Evolutionary conservation across 2,888 invertebrate species (phyloP).

Genomic region (Thymelicus acteon): DNA sequence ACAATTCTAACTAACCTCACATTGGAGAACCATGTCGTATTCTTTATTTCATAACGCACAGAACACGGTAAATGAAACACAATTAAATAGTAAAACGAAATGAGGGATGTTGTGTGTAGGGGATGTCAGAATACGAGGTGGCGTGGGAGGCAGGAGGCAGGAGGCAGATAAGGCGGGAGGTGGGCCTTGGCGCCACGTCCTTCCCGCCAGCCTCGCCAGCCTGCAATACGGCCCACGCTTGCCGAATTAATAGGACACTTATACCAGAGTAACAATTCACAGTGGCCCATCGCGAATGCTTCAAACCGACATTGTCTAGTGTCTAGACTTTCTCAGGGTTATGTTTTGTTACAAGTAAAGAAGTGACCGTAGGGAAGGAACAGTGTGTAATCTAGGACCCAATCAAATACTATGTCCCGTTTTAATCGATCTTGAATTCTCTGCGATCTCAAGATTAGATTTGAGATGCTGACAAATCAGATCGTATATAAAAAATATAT

Average conservation of each 20-base stretch:
- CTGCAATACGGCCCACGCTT: background rate
- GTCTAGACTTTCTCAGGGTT: too few species aligned
- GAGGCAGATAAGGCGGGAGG: conserved; percentile 63
- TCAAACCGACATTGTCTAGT: too few species aligned
- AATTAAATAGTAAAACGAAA: conserved; percentile 7
- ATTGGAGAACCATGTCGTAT: background rate
- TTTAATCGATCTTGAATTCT: too few species aligned
- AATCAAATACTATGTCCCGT: too few species aligned
- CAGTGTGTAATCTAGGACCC: too few species aligned
- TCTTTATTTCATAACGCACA: background rate
- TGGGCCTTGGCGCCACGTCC: conserved; percentile 71
- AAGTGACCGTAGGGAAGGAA: too few species aligned
- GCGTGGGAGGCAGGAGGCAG: conserved; percentile 56
- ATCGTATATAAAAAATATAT: too few species aligned
- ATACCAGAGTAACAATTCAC: background rate
- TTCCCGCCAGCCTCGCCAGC: conserved; percentile 50
- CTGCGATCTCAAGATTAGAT: too few species aligned
- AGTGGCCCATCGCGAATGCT: background rate
- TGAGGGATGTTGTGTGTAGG: conserved; percentile 9
- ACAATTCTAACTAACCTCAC: background rate
- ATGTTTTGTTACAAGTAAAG: too few species aligned
- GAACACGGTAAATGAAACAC: conserved; percentile 3
- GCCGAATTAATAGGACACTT: background rate
- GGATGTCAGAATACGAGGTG: conserved; percentile 38
- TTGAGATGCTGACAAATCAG: too few species aligned